These are phyloP conservation scores for Drosophila quasianomalipes DNA, from an alignment of 2,888 invertebrate genomes.

Conservation along the genomic window DNA sequence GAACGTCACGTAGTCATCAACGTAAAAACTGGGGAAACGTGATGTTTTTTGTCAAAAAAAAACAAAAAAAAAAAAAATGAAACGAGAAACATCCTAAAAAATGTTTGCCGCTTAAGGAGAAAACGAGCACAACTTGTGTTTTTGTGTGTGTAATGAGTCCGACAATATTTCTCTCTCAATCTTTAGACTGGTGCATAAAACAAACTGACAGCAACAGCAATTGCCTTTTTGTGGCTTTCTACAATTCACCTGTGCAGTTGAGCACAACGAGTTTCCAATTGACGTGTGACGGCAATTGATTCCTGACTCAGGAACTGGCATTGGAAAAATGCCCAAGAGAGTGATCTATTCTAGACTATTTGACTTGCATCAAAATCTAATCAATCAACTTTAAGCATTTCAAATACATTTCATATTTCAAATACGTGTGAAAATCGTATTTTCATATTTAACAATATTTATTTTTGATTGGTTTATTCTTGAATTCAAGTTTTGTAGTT, in stretches of 20 bases:
- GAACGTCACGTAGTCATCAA: conserved; percentile 28
- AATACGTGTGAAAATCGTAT: not conserved
- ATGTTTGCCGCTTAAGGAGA: conserved; percentile 15
- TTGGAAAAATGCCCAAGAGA: not conserved
- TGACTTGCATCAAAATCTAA: not conserved
- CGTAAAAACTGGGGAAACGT: conserved; percentile 31
- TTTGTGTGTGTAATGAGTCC: conserved; percentile 21
- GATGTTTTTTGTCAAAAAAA: not conserved
- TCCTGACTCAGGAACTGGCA: not conserved
- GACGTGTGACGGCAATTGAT: conserved; percentile 51
- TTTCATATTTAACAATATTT: not conserved
- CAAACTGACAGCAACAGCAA: conserved; percentile 31
- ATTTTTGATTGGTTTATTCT: not conserved
- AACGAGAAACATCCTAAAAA: conserved; percentile 2
- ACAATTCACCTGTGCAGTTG: conserved; percentile 23
- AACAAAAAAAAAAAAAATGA: not conserved
- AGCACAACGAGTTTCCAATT: conserved; percentile 16
- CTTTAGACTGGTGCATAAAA: conserved; percentile 1
- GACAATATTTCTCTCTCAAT: conserved; percentile 30
- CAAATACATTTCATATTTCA: not conserved
- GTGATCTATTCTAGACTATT: not conserved
- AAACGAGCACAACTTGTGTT: conserved; percentile 17
- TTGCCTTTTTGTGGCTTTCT: conserved; percentile 19
- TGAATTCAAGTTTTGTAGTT: not conserved
- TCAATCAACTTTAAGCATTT: not conserved